A percentile compares a stretch with the other conserved stretches of the same genome.
These are phyloP conservation scores for Hippopotamyrus pictus DNA, from an alignment of 2,797 vertebrate species.

Conservation along the genomic window DNA sequence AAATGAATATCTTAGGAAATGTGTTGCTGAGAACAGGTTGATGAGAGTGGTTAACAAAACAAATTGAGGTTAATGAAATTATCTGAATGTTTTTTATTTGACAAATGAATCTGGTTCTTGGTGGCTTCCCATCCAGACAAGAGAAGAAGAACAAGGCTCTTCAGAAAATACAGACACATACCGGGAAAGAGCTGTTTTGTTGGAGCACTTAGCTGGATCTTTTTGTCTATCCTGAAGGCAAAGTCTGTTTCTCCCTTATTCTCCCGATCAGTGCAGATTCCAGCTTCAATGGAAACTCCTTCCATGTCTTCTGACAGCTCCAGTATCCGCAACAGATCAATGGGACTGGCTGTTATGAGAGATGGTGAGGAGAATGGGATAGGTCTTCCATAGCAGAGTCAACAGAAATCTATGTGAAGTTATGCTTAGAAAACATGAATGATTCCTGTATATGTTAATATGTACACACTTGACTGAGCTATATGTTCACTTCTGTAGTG, in stretches of 20 bases:
- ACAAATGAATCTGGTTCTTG: not conserved
- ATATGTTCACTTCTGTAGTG: not conserved
- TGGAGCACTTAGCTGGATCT: conserved; percentile 69
- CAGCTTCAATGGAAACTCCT: conserved; percentile 67
- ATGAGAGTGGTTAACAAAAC: not conserved
- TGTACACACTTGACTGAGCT: not conserved
- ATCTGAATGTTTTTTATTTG: not conserved
- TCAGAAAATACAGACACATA: conserved; percentile 37
- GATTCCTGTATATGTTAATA: not conserved
- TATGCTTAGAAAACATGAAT: not conserved
- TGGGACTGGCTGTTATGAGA: conserved; percentile 47
- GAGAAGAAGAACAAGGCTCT: not conserved
- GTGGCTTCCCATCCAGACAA: not conserved
- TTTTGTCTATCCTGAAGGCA: conserved; percentile 73
- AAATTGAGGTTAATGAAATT: not conserved
- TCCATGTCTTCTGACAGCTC: conserved; percentile 65
- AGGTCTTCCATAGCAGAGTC: not conserved
- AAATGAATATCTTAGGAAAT: not conserved
- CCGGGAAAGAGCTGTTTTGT: conserved; percentile 78
- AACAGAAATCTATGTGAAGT: conserved; percentile 5
- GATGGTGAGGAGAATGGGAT: not conserved
- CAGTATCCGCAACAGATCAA: conserved; percentile 71
- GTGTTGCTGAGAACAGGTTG: not conserved
- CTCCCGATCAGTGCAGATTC: conserved; percentile 69
- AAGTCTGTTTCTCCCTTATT: conserved; percentile 61